Percentiles rank a stretch among this genome's conserved stretches.
phyloP scores from a whole-genome alignment of 1,140 invertebrate species.

The Centruroides vittatus region DNA sequence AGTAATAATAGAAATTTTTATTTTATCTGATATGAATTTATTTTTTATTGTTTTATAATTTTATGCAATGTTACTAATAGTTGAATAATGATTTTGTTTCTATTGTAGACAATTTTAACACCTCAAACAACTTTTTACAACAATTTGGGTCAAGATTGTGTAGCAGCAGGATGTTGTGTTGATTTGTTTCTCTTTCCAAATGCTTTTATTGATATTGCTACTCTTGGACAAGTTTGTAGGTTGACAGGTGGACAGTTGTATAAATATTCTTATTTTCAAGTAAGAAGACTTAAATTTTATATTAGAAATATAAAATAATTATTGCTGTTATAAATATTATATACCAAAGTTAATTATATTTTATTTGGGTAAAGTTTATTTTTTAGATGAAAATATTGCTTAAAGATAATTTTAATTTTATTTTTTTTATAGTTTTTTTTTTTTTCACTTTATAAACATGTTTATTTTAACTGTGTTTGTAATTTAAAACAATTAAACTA shows the following conservation, averaged over 20 bases:
- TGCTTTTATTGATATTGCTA: conserved; percentile 21
- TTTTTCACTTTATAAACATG: too few species aligned
- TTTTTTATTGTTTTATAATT: too few species aligned
- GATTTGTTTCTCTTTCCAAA: conserved; percentile 22
- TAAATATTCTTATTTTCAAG: conserved; percentile 19
- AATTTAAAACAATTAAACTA: too few species aligned
- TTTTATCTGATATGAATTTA: too few species aligned
- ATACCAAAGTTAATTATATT: too few species aligned
- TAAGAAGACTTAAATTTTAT: neutral
- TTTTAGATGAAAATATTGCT: too few species aligned
- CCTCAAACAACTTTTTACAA: conserved; percentile 19
- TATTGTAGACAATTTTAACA: conserved; percentile 30
- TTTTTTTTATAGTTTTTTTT: too few species aligned
- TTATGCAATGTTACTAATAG: too few species aligned
- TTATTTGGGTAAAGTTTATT: too few species aligned
- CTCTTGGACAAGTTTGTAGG: conserved; percentile 18
- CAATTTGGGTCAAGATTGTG: conserved; percentile 19
- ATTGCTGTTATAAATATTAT: neutral
- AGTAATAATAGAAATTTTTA: too few species aligned
- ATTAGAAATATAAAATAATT: neutral
- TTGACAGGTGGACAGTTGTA: conserved; percentile 19
- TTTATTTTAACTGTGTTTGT: too few species aligned
- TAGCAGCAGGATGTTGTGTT: conserved; percentile 19
- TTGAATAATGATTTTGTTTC: neutral
- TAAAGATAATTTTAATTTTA: too few species aligned